phyloP scores from a whole-genome alignment of 2,797 vertebrate species.

The Staurois parvus region DNA sequence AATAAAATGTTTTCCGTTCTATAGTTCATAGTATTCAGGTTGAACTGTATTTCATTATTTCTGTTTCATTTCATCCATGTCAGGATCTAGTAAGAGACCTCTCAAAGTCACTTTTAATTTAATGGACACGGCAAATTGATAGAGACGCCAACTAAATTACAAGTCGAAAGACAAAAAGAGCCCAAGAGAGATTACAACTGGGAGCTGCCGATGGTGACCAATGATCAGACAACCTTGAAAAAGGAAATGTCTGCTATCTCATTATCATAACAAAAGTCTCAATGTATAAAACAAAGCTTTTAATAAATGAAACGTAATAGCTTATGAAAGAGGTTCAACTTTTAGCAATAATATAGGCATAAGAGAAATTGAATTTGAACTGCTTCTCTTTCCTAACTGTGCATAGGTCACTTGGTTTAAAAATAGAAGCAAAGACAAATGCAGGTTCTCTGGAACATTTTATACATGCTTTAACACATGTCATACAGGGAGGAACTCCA shows the following conservation, averaged over 20 bases:
- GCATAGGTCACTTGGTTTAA: not conserved
- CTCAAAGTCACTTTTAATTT: constrained; percentile 79
- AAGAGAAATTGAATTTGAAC: not conserved
- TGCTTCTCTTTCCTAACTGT: not conserved
- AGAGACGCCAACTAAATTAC: constrained; percentile 90
- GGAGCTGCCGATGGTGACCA: constrained; percentile 94
- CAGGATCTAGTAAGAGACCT: constrained; percentile 74
- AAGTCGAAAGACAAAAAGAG: constrained; percentile 92
- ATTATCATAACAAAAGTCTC: constrained; percentile 99
- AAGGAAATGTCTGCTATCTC: constrained; percentile 95
- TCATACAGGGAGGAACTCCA: too few relatives aligned
- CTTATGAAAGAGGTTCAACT: constrained; percentile 9
- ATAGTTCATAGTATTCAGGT: not conserved
- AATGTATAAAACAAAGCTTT: constrained; percentile 93
- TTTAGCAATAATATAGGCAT: constrained; percentile 35
- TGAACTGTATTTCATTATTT: constrained; percentile 34
- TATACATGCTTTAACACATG: too few relatives aligned
- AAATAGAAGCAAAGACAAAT: not conserved
- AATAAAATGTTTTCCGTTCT: not conserved
- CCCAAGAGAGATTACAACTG: constrained; percentile 91
- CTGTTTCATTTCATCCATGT: constrained; percentile 36
- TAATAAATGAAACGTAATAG: constrained; percentile 90
- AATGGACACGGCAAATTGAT: constrained; percentile 88
- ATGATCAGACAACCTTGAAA: constrained; percentile 97
- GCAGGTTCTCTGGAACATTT: not conserved